Evolutionary conservation across 2,888 invertebrate species (phyloP).

Genomic region (Drosophila subquinaria): DNA sequence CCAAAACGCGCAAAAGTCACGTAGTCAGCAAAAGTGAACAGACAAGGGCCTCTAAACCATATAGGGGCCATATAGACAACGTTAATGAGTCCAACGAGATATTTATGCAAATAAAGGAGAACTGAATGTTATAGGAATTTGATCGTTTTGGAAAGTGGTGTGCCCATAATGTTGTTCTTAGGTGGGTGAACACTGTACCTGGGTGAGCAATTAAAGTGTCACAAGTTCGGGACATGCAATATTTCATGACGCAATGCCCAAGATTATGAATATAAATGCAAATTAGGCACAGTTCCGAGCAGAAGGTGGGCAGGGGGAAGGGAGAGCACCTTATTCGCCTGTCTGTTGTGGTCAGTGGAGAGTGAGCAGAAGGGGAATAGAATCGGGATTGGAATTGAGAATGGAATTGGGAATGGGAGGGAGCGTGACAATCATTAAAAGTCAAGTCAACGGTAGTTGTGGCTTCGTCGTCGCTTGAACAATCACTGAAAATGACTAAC

Average conservation of each 20-base stretch:
- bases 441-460: slow-evolving; percentile 66
- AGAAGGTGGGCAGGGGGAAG: not conserved
- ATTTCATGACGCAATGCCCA: slow-evolving; percentile 79
- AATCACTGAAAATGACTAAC: slow-evolving; percentile 83
- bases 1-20: slow-evolving; percentile 74
- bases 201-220: slow-evolving; percentile 82
- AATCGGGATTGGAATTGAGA: not conserved
- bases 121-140: slow-evolving; percentile 3
- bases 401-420: slow-evolving; percentile 23
- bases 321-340: slow-evolving; percentile 43
- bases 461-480: slow-evolving; percentile 63
- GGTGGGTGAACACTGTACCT: slow-evolving; percentile 52
- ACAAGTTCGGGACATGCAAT: slow-evolving; percentile 81
- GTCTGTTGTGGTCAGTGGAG: slow-evolving; percentile 57
- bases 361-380: not conserved
- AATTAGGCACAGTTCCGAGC: slow-evolving; percentile 64
- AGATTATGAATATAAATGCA: slow-evolving; percentile 83
- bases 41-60: slow-evolving; percentile 55
- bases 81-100: slow-evolving; percentile 43
- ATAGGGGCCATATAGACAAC: slow-evolving; percentile 74
- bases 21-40: slow-evolving; percentile 66
- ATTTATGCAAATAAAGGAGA: slow-evolving; percentile 54
- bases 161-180: not conserved
- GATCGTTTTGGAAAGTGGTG: slow-evolving; percentile 4
- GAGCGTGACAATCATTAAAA: slow-evolving; percentile 82